phyloP scores from a whole-genome alignment of 2,888 invertebrate species.

The Prosopocoilus inquinatus region DNA sequence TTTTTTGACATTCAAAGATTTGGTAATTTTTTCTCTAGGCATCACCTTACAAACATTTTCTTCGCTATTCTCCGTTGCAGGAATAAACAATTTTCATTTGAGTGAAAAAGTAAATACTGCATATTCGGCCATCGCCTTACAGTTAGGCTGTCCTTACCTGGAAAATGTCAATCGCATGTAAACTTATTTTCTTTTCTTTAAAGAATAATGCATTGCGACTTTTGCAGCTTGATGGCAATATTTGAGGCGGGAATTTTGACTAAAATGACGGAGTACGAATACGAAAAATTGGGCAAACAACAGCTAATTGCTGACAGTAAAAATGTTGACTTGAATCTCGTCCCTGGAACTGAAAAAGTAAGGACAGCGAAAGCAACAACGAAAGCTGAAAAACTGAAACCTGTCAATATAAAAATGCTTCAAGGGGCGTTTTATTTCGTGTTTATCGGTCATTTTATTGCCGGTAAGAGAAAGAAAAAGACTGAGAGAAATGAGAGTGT shows the following conservation, averaged over 20 bases:
- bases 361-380: slow-evolving; percentile 37
- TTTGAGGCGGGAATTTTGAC: slow-evolving; percentile 75
- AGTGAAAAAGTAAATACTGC: slow-evolving; percentile 75
- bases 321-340: slow-evolving; percentile 38
- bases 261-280: slow-evolving; percentile 75
- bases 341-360: slow-evolving; percentile 29
- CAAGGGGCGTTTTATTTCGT: slow-evolving; percentile 73
- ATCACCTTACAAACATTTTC: no score
- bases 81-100: slow-evolving; percentile 66
- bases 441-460: slow-evolving; percentile 61
- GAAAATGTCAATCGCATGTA: slow-evolving; percentile 73
- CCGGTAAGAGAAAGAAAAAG: slow-evolving; percentile 50
- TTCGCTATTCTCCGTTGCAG: slow-evolving; percentile 44
- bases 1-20: slow-evolving; percentile 74
- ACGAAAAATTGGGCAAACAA: slow-evolving; percentile 65
- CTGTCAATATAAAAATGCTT: slow-evolving; percentile 68
- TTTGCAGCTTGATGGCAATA: slow-evolving; percentile 63
- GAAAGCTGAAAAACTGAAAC: slow-evolving; percentile 54
- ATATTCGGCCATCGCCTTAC: slow-evolving; percentile 75
- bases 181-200: slow-evolving; percentile 31
- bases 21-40: slow-evolving; percentile 51
- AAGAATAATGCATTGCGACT: background rate
- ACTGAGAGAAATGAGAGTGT: background rate
- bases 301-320: slow-evolving; percentile 46
- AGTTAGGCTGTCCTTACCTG: slow-evolving; percentile 72